These are phyloP conservation scores for Rhabditoides inermis DNA, from an alignment of 2,888 invertebrate species.

Conservation along the genomic window DNA sequence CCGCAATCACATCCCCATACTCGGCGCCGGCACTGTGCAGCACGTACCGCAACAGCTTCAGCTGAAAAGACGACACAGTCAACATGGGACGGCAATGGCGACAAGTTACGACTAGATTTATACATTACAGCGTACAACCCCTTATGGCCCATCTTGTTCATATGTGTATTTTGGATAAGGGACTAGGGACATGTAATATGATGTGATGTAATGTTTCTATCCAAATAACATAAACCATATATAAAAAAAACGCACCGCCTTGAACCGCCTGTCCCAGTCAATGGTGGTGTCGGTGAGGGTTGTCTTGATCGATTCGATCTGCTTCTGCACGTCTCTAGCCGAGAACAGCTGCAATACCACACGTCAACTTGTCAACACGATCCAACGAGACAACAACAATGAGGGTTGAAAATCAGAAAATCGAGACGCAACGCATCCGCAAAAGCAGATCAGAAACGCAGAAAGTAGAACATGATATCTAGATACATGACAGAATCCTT, in stretches of 20 bases:
- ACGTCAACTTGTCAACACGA: no score
- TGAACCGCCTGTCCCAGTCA: slow-evolving; percentile 90
- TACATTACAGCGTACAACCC: no score
- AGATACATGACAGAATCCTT: no score
- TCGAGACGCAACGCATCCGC: not conserved
- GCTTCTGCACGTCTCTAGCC: not conserved
- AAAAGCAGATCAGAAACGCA: no score
- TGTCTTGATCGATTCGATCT: no score
- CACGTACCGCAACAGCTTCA: slow-evolving; percentile 12
- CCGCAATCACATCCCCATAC: slow-evolving; percentile 8
- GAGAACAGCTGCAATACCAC: not conserved
- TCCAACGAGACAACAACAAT: not conserved
- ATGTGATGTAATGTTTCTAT: not conserved
- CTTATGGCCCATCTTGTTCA: no score
- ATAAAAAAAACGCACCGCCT: slow-evolving; percentile 64
- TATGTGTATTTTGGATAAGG: not conserved
- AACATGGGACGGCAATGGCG: not conserved
- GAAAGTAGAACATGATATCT: no score
- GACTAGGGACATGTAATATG: not conserved
- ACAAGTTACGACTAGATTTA: no score
- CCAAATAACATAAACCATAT: not conserved
- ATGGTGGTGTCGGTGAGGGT: no score
- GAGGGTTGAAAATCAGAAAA: not conserved
- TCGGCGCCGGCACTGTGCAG: slow-evolving; percentile 12
- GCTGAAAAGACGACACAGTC: slow-evolving; percentile 3